Evolutionary conservation across 2,888 invertebrate genomes (phyloP).

Genomic region (Nomada ruficornis): DNA sequence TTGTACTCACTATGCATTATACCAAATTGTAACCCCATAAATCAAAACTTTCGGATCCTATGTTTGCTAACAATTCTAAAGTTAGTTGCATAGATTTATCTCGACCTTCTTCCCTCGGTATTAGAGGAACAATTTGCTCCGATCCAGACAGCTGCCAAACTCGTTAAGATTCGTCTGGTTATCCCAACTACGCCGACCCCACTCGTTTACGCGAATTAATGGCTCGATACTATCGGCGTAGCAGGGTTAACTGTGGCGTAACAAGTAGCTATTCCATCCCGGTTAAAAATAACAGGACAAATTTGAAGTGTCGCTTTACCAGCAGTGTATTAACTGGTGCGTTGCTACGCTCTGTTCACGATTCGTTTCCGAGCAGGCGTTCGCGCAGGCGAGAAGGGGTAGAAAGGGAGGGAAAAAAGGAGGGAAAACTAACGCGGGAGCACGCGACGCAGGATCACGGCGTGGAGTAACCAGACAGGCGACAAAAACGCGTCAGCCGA

Average conservation of each 20-base stretch:
- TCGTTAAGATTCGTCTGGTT: constrained; percentile 70
- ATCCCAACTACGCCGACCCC: constrained; percentile 48
- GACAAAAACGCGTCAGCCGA: constrained; percentile 69
- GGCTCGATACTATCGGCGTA: constrained; percentile 68
- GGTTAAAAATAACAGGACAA: constrained; percentile 66
- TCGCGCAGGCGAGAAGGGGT: not conserved
- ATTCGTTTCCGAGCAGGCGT: constrained; percentile 4
- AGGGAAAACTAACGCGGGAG: constrained; percentile 42
- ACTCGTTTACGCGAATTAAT: constrained; percentile 73
- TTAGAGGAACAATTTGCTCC: not conserved
- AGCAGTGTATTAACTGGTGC: constrained; percentile 57
- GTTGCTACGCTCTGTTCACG: constrained; percentile 12
- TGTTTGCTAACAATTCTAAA: too few species aligned
- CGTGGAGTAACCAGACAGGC: constrained; percentile 51
- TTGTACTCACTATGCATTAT: too few species aligned
- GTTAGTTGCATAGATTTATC: constrained; percentile 3
- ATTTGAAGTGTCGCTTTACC: constrained; percentile 58
- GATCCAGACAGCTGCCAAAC: constrained; percentile 57
- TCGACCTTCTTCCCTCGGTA: not conserved
- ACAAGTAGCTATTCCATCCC: constrained; percentile 56
- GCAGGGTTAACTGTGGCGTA: constrained; percentile 64
- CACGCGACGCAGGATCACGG: constrained; percentile 59
- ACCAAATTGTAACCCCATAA: too few species aligned
- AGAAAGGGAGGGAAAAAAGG: constrained; percentile 14
- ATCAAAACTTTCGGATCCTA: too few species aligned